phyloP scores from a whole-genome alignment of 2,113 vertebrate genomes.

The Megalops atlanticus region DNA sequence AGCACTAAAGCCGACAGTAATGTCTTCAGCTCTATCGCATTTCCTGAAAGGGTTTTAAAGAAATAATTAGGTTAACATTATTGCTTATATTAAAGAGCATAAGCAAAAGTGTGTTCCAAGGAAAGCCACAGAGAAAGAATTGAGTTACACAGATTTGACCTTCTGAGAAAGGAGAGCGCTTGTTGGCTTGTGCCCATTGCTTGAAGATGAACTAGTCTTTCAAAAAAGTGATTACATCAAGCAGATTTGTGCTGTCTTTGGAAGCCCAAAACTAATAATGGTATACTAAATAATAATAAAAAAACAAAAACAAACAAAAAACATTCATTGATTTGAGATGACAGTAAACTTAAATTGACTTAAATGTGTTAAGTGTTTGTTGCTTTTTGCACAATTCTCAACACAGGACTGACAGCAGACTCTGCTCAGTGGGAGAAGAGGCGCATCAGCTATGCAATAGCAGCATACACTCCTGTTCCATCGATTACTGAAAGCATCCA shows the following conservation, averaged over 20 bases:
- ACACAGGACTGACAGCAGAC: background rate
- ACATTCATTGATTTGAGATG: background rate
- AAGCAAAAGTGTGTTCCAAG: background rate
- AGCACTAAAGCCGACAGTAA: conserved; percentile 49
- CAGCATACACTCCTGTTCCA: conserved; percentile 25
- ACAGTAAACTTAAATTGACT: background rate
- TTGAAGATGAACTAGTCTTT: too few species aligned
- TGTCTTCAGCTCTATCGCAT: conserved; percentile 44
- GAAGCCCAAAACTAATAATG: too few species aligned
- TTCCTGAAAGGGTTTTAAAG: conserved; percentile 41
- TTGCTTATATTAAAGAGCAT: background rate
- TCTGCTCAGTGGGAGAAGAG: conserved; percentile 32
- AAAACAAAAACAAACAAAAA: background rate
- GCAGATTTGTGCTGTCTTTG: too few species aligned
- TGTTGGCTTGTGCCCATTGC: too few species aligned
- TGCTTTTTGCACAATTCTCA: background rate
- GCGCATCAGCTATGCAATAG: conserved; percentile 32
- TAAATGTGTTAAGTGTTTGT: background rate
- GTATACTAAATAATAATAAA: too few species aligned
- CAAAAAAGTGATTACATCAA: too few species aligned
- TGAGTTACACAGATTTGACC: too few species aligned
- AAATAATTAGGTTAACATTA: background rate
- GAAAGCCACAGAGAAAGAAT: too few species aligned
- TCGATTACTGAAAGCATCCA: conserved; percentile 16
- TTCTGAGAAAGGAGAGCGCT: too few species aligned